A percentile compares a stretch with the other conserved stretches of the same genome.
Conservation (phyloP, 1,140 invertebrate species). For the Diorhabda carinulata region DNA sequence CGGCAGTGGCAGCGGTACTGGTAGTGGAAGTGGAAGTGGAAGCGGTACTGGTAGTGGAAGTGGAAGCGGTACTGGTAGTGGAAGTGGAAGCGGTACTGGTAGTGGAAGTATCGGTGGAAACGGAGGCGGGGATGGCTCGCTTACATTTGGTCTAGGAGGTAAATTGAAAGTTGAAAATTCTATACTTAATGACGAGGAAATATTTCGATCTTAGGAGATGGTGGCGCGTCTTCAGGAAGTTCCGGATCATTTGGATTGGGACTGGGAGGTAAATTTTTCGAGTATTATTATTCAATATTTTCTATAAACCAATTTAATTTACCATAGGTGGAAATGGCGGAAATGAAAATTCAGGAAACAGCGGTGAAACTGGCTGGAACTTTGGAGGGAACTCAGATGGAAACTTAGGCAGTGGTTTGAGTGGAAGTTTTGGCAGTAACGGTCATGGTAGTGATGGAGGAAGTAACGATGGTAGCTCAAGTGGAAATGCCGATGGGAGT, state of each 20-base stretch:
- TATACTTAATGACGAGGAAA: no score
- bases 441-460: background rate
- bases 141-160: background rate
- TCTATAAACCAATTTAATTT: no score
- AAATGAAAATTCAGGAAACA: background rate
- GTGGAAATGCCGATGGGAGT: background rate
- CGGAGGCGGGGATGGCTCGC: no score
- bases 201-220: no score
- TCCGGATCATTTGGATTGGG: no score
- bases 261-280: no score
- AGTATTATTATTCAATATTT: no score
- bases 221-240: no score
- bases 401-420: background rate
- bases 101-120: background rate
- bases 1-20: background rate
- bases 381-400: background rate
- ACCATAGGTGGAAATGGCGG: background rate
- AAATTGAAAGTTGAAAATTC: no score
- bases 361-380: background rate
- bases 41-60: background rate
- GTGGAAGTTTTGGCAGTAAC: background rate
- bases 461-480: background rate
- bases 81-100: background rate
- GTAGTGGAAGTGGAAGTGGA: background rate
- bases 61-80: background rate